Base-by-base conservation (phyloP, 2,888 invertebrate species). In the Aphidoletes aphidimyza region DNA sequence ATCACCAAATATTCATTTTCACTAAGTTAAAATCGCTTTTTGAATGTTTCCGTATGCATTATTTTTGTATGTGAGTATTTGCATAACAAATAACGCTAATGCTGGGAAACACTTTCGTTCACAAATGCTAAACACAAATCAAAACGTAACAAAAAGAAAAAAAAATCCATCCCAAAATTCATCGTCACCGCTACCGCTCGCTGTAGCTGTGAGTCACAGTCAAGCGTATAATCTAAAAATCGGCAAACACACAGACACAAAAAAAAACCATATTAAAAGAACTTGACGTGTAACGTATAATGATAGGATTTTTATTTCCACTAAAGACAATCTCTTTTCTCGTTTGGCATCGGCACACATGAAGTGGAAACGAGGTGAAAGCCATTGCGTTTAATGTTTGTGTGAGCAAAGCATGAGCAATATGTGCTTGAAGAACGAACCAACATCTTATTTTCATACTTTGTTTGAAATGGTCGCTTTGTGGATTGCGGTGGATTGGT, bases 381-480 rank as follows among this genome's bases (percentile, higher is more conserved):
- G 19, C 34, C 69, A 69, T 69, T 69, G 26, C 69, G 34, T 30
- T 69, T 69, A 11, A 34, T 69, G 69, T 26, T 0, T 30, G 26
- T 0, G 0, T 9, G 69, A 30, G 34, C n/a, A 30, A 47, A 54
- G 54, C 22, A 22, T 8, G 69, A n/a, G n/a, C n/a, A n/a, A n/a
- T n/a, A n/a, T 30, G 69, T 30, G 30, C 5, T 30, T 69, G 69
- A 69, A 69, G 69, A 69, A 30, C 54, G n/a, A 54, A 54, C 11
- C 34, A 69, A 69, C 34, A 69, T 69, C 69, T 69, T 69, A 69
- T 69, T 36, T 37, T 37, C 19, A n/a, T 37, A 81, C 81, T 81
- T 81, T 81, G 37, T 81, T 37, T 11, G n/a, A 37, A 81, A 81
- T 81, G 81, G 81, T 22, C n/a, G 81, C 81, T 81, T 81, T 81